Conservation (phyloP, 2,888 invertebrate species). For the Dascillus cervinus region DNA sequence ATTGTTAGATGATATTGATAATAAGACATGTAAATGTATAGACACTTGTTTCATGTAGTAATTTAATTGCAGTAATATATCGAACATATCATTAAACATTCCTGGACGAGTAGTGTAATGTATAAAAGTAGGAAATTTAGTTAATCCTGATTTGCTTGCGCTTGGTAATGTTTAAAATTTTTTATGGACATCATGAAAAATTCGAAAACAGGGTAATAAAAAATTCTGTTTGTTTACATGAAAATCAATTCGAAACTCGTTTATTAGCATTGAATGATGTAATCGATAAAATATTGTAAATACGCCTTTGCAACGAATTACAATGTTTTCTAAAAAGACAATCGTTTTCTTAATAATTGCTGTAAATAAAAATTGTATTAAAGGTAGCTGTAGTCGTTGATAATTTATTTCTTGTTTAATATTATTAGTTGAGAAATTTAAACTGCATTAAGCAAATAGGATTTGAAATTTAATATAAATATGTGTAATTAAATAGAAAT, state of each 20-base stretch:
- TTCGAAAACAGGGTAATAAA: conserved; percentile 27
- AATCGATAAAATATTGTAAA: conserved; percentile 14
- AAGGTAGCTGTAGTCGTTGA: conserved; percentile 17
- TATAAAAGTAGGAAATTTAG: too few species aligned
- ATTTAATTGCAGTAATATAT: too few species aligned
- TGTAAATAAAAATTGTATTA: conserved; percentile 20
- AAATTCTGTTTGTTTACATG: conserved; percentile 6
- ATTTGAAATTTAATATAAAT: conserved; percentile 36
- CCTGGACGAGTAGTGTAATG: too few species aligned
- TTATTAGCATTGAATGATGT: too few species aligned
- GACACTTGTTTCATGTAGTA: too few species aligned
- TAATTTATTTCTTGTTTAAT: conserved; percentile 19
- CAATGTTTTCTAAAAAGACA: conserved; percentile 29
- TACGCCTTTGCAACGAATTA: conserved; percentile 30
- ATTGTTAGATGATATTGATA: too few species aligned
- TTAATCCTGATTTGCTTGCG: too few species aligned
- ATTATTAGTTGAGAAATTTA: conserved; percentile 25
- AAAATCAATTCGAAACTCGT: conserved; percentile 1
- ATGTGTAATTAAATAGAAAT: too few species aligned
- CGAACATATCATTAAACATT: conserved; percentile 1
- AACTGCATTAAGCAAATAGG: conserved; percentile 41
- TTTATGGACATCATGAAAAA: conserved; percentile 14
- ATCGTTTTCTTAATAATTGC: conserved; percentile 26
- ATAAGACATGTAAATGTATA: too few species aligned
- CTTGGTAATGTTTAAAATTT: too few species aligned